Percentiles rank a stretch among this genome's conserved stretches.
These are phyloP conservation scores for Bos javanicus DNA, from an alignment of 2,113 vertebrate genomes.

Conservation along the genomic window DNA sequence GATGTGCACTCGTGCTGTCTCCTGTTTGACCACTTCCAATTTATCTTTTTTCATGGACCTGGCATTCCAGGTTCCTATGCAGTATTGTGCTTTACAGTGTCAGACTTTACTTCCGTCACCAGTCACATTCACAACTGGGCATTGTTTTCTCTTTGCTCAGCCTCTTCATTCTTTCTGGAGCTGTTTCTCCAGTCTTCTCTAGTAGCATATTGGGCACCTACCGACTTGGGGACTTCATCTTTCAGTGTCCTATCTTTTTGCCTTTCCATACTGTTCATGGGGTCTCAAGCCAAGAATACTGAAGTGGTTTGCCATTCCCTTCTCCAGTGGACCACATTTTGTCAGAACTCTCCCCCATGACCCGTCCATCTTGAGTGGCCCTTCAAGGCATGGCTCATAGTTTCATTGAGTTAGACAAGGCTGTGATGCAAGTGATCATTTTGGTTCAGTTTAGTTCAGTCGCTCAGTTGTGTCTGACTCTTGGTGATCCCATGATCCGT, in stretches of 20 bases:
- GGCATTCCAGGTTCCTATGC: neutral
- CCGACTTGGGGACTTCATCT: neutral
- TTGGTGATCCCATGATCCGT: rapidly evolving
- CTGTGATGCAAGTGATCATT: neutral
- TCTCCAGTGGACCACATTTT: neutral
- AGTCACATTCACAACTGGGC: neutral
- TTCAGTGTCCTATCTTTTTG: neutral
- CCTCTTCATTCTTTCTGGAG: neutral
- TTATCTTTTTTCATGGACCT: neutral
- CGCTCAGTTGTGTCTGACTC: too few relatives aligned
- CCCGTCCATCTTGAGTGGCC: neutral
- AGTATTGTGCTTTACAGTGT: neutral
- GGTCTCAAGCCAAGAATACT: neutral
- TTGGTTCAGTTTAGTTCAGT: neutral
- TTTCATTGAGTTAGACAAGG: neutral
- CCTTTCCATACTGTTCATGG: neutral
- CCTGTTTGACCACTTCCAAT: neutral
- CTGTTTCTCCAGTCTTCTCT: neutral
- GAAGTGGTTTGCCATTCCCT: neutral
- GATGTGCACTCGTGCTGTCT: neutral
- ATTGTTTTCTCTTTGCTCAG: neutral
- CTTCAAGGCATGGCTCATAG: neutral
- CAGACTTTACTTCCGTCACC: neutral
- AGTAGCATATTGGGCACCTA: neutral
- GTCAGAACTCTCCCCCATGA: neutral